These are phyloP conservation scores for Microcebus murinus DNA, from an alignment of 2,113 vertebrate genomes.

Conservation along the genomic window DNA sequence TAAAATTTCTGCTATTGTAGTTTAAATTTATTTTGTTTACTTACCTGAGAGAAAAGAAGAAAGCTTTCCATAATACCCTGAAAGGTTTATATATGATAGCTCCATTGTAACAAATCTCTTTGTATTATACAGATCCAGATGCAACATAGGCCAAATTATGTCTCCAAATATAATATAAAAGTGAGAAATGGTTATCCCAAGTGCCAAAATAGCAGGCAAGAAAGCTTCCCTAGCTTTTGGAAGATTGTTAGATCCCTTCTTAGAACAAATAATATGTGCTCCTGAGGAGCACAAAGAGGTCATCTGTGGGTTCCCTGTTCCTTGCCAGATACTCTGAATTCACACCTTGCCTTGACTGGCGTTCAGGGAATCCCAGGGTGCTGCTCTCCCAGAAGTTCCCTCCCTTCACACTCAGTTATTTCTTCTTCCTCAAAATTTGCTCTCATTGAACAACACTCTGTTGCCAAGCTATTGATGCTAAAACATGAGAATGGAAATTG, in stretches of 20 bases:
- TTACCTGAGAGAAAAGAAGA: not conserved
- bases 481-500: not conserved
- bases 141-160: not conserved
- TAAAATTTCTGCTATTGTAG: not conserved
- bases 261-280: not conserved
- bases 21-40: slow-evolving; percentile 51
- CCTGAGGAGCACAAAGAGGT: not conserved
- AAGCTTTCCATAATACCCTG: not conserved
- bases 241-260: not conserved
- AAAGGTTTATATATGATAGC: not conserved
- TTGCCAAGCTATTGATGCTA: not conserved
- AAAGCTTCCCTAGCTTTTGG: not conserved
- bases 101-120: slow-evolving; percentile 21
- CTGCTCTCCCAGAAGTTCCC: not conserved
- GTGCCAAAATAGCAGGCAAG: not conserved
- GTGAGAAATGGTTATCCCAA: not conserved
- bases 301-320: not conserved
- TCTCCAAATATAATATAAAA: slow-evolving; percentile 27
- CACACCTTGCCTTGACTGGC: not conserved
- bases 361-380: not conserved
- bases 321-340: not conserved
- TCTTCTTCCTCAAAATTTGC: not conserved
- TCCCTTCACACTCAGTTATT: not conserved
- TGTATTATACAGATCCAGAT: not conserved
- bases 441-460: not conserved